These are phyloP conservation scores for Seriola quinqueradiata DNA, from an alignment of 2,113 vertebrate genomes.

Conservation along the genomic window DNA sequence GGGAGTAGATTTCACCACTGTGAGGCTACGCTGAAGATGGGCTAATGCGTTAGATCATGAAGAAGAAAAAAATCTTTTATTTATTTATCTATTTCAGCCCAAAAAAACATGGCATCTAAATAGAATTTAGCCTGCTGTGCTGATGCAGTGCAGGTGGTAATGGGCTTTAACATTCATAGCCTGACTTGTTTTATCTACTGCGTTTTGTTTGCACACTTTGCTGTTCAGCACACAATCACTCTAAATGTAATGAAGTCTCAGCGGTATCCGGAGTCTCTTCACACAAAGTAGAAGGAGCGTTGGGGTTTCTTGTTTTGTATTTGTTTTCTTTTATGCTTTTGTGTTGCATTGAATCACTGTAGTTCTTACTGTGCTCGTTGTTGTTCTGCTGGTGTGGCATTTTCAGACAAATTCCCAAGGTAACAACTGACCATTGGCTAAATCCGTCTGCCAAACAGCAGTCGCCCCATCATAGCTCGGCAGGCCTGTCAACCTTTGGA, in stretches of 20 bases:
- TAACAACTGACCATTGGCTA: background rate
- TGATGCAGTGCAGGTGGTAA: constrained; percentile 52
- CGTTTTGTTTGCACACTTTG: constrained; percentile 63
- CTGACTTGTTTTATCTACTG: constrained; percentile 54
- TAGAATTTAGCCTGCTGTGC: constrained; percentile 39
- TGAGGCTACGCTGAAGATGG: background rate
- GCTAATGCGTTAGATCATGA: constrained; percentile 11
- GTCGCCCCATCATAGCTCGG: background rate
- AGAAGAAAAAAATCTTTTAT: constrained; percentile 40
- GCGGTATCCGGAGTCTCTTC: constrained; percentile 23
- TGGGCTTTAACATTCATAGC: constrained; percentile 60
- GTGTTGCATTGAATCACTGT: background rate
- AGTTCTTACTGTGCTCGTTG: background rate
- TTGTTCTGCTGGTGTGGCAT: background rate
- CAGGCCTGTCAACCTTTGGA: background rate
- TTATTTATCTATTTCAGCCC: constrained; percentile 35
- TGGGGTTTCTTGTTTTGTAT: constrained; percentile 21
- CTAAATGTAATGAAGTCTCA: constrained; percentile 50
- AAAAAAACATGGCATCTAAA: constrained; percentile 39
- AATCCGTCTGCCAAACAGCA: background rate
- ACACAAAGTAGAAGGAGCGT: constrained; percentile 25
- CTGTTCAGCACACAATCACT: constrained; percentile 49
- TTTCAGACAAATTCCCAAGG: background rate
- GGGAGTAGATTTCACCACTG: constrained; percentile 15
- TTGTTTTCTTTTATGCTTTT: constrained; percentile 14